Evolutionary conservation across 2,888 invertebrate genomes (phyloP).

Genomic region (Slavum lentiscoides): DNA sequence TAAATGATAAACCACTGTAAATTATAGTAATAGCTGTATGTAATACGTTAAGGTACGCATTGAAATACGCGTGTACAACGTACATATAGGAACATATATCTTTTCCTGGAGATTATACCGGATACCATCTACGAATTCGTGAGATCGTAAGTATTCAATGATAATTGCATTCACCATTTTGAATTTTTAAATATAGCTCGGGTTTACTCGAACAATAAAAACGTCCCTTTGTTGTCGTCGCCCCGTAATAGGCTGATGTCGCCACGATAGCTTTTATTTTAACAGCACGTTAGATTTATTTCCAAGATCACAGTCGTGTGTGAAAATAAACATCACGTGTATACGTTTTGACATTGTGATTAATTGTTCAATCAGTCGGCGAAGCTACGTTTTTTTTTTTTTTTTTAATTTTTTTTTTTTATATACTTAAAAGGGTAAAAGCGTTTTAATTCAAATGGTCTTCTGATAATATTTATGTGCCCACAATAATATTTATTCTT

Average conservation of each 20-base stretch:
- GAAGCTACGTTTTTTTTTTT: slow-evolving; percentile 1
- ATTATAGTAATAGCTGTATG: no score
- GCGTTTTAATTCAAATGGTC: slow-evolving; percentile 22
- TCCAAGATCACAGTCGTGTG: slow-evolving; percentile 28
- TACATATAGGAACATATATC: neutral
- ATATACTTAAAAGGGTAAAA: slow-evolving; percentile 15
- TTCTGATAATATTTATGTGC: slow-evolving; percentile 34
- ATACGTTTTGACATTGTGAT: slow-evolving; percentile 28
- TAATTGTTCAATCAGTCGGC: slow-evolving; percentile 43
- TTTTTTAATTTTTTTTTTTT: neutral
- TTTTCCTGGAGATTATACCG: neutral
- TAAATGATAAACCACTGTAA: no score
- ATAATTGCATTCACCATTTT: neutral
- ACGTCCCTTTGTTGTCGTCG: slow-evolving; percentile 28
- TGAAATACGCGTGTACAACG: neutral
- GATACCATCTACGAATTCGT: slow-evolving; percentile 30
- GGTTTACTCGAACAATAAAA: neutral
- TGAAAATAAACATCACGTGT: slow-evolving; percentile 28
- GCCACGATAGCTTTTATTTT: slow-evolving; percentile 30
- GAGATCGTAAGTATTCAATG: slow-evolving; percentile 37
- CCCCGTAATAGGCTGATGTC: slow-evolving; percentile 26
- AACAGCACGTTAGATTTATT: slow-evolving; percentile 38
- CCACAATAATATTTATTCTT: slow-evolving; percentile 31
- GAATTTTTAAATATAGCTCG: slow-evolving; percentile 2
- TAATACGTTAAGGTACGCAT: neutral